Evolutionary conservation across 2,113 vertebrate species (phyloP), one percentile per base, ranked within the genome.

Genomic region (Trochalopteron elliotii): DNA sequence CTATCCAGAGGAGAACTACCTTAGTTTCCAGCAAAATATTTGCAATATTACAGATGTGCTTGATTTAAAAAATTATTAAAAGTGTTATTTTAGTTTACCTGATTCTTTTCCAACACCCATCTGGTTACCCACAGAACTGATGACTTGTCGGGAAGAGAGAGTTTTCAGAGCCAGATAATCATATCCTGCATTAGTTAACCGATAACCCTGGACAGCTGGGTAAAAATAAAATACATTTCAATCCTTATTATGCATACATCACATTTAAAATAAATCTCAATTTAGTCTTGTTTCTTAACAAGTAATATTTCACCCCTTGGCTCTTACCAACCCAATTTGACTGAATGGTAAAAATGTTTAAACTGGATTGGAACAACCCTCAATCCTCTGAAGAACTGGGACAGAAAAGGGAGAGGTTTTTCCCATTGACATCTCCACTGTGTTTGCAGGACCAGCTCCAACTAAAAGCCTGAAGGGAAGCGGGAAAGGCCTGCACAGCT

Each of bases 31-130:
- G 50, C 12, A 72, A 74, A 78, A 33, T 11, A 70, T 25, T 0
- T 74, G 56, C n/a, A 92, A 30, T 1, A 55, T 33, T 56, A 74
- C 21, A 65, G 9, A 20, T 27, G 5, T 10, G 8, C 63, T 63
- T 56, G 18, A 23, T 69, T 59, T 5, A 50, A 64, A 82, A 63
- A 49, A 11, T 1, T 12, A 87, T 4, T 31, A 0, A 15, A 25
- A 79, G 21, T 10, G 2, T 75, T 47, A 45, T 59, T 74, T 44
- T 28, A 24, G 19, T 40, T 96, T 97, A 99, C 99, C 99, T 91
- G 99, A 99, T 97, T 99, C 99, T 98, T 99, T 99, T 45, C 99
- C 99, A 75, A 99, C 99, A 81, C 99, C 99, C 98, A 99, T 99
- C 94, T 99, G 99, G 96, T 99, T 99, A 94, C 99, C 99, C 96